Conservation (phyloP, 2,888 invertebrate species). For the Cecidostiba fungosa region DNA sequence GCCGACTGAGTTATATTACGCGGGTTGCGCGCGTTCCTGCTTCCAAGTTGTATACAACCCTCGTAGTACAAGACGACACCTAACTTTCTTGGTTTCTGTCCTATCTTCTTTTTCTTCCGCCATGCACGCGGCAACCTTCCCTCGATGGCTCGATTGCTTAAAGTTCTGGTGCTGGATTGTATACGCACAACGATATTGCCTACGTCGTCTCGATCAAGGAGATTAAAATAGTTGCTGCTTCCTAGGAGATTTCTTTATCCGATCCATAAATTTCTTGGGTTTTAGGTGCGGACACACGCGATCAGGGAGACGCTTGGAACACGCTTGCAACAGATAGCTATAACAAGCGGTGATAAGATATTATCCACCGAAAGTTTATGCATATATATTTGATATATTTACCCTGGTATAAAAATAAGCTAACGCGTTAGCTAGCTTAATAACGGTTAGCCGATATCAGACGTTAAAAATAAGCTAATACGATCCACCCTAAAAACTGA, state of each 20-base stretch:
- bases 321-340: neutral
- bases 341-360: constrained; percentile 45
- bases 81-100: constrained; percentile 43
- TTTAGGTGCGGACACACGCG: neutral
- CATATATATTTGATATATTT: neutral
- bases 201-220: constrained; percentile 42
- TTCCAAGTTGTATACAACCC: constrained; percentile 53
- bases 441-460: no score
- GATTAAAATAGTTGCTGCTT: constrained; percentile 53
- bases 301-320: neutral
- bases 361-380: constrained; percentile 30
- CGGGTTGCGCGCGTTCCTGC: constrained; percentile 47
- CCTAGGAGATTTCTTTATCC: constrained; percentile 59
- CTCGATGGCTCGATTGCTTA: neutral
- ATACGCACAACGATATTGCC: neutral
- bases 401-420: no score
- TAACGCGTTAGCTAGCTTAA: no score
- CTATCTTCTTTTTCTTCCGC: constrained; percentile 1
- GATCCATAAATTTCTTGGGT: constrained; percentile 53
- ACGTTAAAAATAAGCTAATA: no score
- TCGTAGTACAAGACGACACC: constrained; percentile 61
- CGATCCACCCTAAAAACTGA: no score
- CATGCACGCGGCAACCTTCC: neutral
- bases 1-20: constrained; percentile 60
- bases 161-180: neutral